phyloP scores from a whole-genome alignment of 2,797 vertebrate species.

The Myoxocephalus aenaeus region DNA sequence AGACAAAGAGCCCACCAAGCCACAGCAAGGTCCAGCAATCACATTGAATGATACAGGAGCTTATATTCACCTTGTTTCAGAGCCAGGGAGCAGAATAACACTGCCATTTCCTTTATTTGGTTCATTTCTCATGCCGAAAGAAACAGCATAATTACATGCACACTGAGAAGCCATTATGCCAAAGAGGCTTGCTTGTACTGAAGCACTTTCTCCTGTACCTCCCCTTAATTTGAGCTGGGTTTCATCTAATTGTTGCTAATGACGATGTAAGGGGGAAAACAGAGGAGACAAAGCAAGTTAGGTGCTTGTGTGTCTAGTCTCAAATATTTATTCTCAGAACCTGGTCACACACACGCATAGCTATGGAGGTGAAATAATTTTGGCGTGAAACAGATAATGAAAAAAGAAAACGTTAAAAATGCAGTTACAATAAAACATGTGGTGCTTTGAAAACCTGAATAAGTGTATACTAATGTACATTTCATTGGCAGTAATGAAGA shows the following conservation, averaged over 20 bases:
- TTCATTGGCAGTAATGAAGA: too few relatives aligned
- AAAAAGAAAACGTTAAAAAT: background rate
- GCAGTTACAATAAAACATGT: background rate
- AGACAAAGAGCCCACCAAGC: conserved; percentile 45
- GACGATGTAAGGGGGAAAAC: conserved; percentile 48
- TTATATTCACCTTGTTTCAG: conserved; percentile 38
- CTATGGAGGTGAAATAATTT: background rate
- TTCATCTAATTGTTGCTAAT: conserved; percentile 52
- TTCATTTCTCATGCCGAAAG: conserved; percentile 46
- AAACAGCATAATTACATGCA: conserved; percentile 58
- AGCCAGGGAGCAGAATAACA: conserved; percentile 21
- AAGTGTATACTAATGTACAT: too few relatives aligned
- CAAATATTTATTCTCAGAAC: conserved; percentile 1
- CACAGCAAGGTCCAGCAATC: conserved; percentile 48
- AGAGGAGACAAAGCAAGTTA: conserved; percentile 22
- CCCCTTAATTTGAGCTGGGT: conserved; percentile 51
- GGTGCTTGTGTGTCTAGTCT: conserved; percentile 2
- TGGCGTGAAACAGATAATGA: background rate
- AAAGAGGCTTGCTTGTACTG: conserved; percentile 46
- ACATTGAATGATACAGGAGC: conserved; percentile 50
- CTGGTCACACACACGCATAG: background rate
- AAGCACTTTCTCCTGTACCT: conserved; percentile 33
- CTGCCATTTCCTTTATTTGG: conserved; percentile 27
- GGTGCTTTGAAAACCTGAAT: too few relatives aligned
- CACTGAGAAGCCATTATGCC: conserved; percentile 45